Conservation (phyloP, 2,113 vertebrate species). For the Hydropotes inermis region DNA sequence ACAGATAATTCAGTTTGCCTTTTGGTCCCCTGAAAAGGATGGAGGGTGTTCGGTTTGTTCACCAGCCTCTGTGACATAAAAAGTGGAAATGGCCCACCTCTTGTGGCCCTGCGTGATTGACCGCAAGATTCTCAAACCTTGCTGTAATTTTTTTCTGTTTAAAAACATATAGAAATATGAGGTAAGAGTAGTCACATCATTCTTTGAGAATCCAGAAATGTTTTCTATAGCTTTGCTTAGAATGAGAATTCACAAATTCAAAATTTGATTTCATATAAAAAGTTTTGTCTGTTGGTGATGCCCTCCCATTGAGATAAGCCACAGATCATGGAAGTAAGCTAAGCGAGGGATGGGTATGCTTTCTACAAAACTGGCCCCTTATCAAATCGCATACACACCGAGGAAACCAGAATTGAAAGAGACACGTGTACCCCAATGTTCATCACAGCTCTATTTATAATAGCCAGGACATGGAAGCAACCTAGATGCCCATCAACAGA, state of each 20-base stretch:
- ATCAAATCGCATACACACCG: no score
- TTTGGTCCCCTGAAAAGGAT: neutral
- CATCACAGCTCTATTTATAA: no score
- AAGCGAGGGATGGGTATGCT: neutral
- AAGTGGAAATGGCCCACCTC: neutral
- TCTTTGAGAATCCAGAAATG: neutral
- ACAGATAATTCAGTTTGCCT: neutral
- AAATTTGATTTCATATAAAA: neutral
- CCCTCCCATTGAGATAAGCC: neutral
- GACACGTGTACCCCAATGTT: no score
- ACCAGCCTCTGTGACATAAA: neutral
- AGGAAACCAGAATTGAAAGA: no score
- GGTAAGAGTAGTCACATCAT: neutral
- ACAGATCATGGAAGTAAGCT: neutral
- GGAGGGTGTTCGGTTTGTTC: neutral
- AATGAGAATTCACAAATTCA: neutral
- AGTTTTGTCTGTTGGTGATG: neutral
- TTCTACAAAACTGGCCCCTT: neutral
- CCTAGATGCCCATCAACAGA: no score
- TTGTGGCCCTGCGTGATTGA: neutral
- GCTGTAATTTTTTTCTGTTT: neutral
- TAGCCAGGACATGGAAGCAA: no score
- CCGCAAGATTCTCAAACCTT: neutral
- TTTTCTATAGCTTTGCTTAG: neutral
- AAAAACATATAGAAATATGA: neutral